phyloP scores from a whole-genome alignment of 2,797 vertebrate genomes.

The Rallus crepitans region DNA sequence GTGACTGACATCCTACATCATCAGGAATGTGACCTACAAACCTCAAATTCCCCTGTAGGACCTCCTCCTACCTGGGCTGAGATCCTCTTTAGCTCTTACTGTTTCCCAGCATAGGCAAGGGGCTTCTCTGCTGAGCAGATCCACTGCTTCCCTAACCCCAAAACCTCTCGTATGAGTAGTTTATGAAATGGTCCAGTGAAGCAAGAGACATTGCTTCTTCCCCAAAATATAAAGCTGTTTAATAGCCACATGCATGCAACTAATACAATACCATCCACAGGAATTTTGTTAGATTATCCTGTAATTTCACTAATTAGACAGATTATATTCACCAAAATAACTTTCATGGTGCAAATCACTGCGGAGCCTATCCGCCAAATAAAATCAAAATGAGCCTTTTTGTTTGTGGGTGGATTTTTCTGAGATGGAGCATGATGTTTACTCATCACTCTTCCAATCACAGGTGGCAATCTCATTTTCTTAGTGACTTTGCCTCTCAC shows the following conservation, averaged over 20 bases:
- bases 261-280: background rate
- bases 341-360: background rate
- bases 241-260: background rate
- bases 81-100: background rate
- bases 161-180: background rate
- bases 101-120: rapidly evolving
- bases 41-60: background rate
- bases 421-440: background rate
- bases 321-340: background rate
- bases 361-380: background rate
- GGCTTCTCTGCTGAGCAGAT: rapidly evolving
- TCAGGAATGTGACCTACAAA: background rate
- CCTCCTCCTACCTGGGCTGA: background rate
- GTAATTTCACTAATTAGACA: background rate
- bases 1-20: background rate
- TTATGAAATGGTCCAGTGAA: background rate
- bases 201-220: background rate
- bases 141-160: background rate
- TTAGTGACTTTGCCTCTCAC: background rate
- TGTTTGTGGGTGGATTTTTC: background rate
- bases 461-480: background rate
- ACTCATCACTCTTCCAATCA: background rate
- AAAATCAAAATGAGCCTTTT: background rate
- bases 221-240: background rate
- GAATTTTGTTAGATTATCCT: background rate